Base-by-base conservation (phyloP, 2,888 invertebrate genomes). In the Andricus quercusramuli region DNA sequence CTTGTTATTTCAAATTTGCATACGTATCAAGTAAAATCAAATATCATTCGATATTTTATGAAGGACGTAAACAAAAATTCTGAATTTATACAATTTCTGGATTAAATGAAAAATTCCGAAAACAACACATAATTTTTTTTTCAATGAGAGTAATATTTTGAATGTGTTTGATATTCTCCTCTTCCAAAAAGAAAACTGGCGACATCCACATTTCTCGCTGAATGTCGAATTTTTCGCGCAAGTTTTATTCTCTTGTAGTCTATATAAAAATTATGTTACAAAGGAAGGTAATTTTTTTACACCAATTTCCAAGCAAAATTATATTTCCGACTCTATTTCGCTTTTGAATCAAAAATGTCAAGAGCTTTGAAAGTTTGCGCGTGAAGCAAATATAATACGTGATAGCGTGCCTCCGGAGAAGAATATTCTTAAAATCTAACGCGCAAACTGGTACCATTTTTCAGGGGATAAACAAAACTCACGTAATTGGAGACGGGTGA, bases 371-470 rank as follows among this genome's bases (percentile, higher is more conserved):
- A 64, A 13, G 15, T 25, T 17, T 29, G 25, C 8, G 1, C 64
- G 29, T 29, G 5, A 29, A 64, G 29, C 15, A 64, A 64, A 64
- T 64, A 64, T 64, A 64, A 64, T 64, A 64, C 64, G 64, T 64
- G 64, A 29, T 29, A 4, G 29, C 29, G 29, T 64, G 6, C 64
- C 13, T 29, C 29, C 25, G 64, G 6, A 25, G 64, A 64, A 6
- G 17, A 64, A 64, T 64, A 64, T 64, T 64, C 17, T 62, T 6
- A 3, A 22, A 29, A 15, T 64, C 64, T 29, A 6, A 0, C 17
- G 17, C 9, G 17, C 25, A 29, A 29, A 15, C 25, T 17, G 29
- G 6, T 64, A 13, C 17, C 25, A 29, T 64, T 64, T 29, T 29
- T 29, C 29, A 64, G 25, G 22, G 22, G 64, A 64, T 64, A 64